These are phyloP conservation scores for Enteromius radiatus DNA, from an alignment of 2,797 vertebrate species.

Conservation along the genomic window DNA sequence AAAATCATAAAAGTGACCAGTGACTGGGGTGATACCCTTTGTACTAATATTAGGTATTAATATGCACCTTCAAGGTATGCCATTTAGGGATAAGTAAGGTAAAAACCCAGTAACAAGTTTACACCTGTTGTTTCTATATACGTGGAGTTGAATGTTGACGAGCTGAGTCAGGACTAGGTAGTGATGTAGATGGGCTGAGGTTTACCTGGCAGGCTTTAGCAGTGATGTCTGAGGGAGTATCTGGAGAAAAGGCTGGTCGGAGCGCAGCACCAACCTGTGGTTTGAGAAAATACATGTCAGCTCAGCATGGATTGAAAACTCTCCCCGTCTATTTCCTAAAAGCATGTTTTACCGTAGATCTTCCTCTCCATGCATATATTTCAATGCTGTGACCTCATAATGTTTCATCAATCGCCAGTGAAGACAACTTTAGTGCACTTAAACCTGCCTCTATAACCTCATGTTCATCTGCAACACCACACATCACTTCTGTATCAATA, in stretches of 20 bases:
- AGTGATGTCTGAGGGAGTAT: slow-evolving; percentile 98
- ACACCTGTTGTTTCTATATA: no score
- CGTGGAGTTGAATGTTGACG: not conserved
- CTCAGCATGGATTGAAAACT: not conserved
- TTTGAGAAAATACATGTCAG: not conserved
- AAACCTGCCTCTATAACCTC: no score
- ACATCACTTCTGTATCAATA: no score
- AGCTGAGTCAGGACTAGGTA: not conserved
- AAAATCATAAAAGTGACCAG: not conserved
- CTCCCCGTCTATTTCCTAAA: not conserved
- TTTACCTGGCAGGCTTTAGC: slow-evolving; percentile 98
- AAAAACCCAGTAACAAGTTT: not conserved
- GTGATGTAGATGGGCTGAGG: not conserved
- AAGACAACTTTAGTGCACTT: no score
- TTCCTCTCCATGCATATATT: not conserved
- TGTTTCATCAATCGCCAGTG: no score
- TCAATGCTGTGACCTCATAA: not conserved
- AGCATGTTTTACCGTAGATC: not conserved
- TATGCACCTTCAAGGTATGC: not conserved
- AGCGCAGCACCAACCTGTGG: slow-evolving; percentile 96
- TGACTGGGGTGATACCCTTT: not conserved
- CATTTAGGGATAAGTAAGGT: not conserved
- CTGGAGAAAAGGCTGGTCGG: slow-evolving; percentile 96
- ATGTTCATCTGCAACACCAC: no score
- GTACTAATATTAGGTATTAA: not conserved